Percentiles rank a stretch among this genome's conserved stretches.
Evolutionary conservation across 2,113 vertebrate genomes (phyloP).

Genomic region (Scomber japonicus): DNA sequence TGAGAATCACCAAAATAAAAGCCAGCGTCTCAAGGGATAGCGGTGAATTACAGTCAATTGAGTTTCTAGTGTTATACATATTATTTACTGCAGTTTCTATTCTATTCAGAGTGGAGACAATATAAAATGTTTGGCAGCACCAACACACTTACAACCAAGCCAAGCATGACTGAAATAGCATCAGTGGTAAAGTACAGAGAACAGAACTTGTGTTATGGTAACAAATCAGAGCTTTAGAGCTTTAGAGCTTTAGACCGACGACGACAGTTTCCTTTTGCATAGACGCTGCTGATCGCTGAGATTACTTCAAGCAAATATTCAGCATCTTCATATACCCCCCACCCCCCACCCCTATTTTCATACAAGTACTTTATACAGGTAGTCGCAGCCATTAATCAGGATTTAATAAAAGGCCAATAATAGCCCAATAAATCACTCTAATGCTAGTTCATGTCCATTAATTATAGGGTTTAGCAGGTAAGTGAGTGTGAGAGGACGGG

Average conservation of each 20-base stretch:
- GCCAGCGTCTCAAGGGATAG: background rate
- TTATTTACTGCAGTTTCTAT: conserved; percentile 11
- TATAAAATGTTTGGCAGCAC: conserved; percentile 41
- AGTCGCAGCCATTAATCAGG: conserved; percentile 53
- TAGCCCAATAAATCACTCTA: conserved; percentile 54
- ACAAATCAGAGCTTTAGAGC: background rate
- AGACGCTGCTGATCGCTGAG: background rate
- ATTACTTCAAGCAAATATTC: conserved; percentile 2
- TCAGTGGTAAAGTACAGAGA: conserved; percentile 47
- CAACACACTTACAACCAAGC: conserved; percentile 6
- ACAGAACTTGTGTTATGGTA: conserved; percentile 32
- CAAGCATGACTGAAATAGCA: conserved; percentile 59
- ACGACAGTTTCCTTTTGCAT: conserved; percentile 11
- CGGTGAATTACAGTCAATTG: background rate
- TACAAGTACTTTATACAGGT: conserved; percentile 22
- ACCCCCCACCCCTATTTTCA: conserved; percentile 31
- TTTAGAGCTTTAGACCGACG: background rate
- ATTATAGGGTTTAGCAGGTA: conserved; percentile 21
- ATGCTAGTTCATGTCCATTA: conserved; percentile 26
- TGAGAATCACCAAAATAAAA: conserved; percentile 35
- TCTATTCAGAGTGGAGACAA: conserved; percentile 33
- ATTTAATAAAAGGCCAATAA: conserved; percentile 66
- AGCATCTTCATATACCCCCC: conserved; percentile 3
- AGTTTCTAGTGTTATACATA: background rate
- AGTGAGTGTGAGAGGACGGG: conserved; percentile 37